These are phyloP conservation scores for Lycocerus yunnanus DNA, from an alignment of 2,888 invertebrate species.

Conservation along the genomic window DNA sequence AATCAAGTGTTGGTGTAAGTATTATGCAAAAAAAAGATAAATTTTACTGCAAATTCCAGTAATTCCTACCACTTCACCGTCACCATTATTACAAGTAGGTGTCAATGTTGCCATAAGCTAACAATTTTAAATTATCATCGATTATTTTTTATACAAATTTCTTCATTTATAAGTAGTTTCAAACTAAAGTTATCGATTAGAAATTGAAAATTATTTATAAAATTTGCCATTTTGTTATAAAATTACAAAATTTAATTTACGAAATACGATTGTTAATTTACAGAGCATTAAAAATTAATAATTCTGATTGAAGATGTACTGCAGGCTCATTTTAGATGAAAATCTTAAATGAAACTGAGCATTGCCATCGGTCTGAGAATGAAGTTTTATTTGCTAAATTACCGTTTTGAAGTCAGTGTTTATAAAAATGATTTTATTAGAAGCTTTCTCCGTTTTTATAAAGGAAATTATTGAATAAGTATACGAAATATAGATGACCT, in stretches of 20 bases:
- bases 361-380: not conserved
- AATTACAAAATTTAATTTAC: not conserved
- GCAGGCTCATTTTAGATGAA: not conserved
- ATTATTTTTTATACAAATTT: not conserved
- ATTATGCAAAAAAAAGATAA: no score
- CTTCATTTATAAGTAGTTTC: not conserved
- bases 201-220: not conserved
- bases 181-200: not conserved
- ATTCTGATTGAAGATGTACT: not conserved
- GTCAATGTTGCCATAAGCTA: no score
- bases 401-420: not conserved
- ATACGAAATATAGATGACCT: no score
- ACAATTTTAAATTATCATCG: no score
- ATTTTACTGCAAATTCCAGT: no score
- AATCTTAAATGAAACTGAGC: no score
- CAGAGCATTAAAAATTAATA: no score
- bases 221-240: not conserved
- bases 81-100: no score
- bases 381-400: not conserved
- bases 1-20: no score
- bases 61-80: no score
- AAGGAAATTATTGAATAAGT: not conserved
- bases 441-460: not conserved
- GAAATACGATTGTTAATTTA: not conserved
- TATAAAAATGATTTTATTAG: not conserved